These are phyloP conservation scores for Acrocera orbiculus DNA, from an alignment of 2,888 invertebrate genomes.

Conservation along the genomic window DNA sequence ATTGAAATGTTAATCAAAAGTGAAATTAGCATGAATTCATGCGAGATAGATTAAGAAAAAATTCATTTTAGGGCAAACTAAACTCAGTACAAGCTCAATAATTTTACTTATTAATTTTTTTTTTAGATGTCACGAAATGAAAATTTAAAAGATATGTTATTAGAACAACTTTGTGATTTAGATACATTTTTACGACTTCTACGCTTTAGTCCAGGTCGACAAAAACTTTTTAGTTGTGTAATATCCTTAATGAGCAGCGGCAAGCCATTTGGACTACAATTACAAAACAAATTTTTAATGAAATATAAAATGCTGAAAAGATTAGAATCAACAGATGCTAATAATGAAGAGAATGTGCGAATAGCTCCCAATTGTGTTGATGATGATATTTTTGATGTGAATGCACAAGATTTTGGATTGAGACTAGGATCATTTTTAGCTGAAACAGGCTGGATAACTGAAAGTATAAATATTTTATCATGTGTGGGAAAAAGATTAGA, in stretches of 20 bases:
- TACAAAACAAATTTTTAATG: slow-evolving; percentile 19
- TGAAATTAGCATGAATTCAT: too few species aligned
- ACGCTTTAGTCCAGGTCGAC: slow-evolving; percentile 23
- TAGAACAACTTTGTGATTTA: slow-evolving; percentile 25
- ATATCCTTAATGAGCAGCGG: slow-evolving; percentile 22
- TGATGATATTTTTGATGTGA: slow-evolving; percentile 15
- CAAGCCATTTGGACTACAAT: slow-evolving; percentile 20
- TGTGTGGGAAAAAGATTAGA: slow-evolving; percentile 49
- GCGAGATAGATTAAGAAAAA: too few species aligned
- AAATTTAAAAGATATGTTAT: slow-evolving; percentile 21
- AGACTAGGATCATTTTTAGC: slow-evolving; percentile 57
- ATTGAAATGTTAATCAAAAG: too few species aligned
- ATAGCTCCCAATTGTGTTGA: slow-evolving; percentile 10
- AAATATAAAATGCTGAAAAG: slow-evolving; percentile 15
- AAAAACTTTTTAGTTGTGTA: slow-evolving; percentile 25
- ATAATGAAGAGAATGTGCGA: slow-evolving; percentile 8
- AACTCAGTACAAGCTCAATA: too few species aligned
- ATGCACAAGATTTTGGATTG: slow-evolving; percentile 24
- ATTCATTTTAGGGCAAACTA: too few species aligned
- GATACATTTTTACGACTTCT: slow-evolving; percentile 24
- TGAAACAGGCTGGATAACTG: slow-evolving; percentile 75
- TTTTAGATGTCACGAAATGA: slow-evolving; percentile 23
- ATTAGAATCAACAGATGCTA: slow-evolving; percentile 6
- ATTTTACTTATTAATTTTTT: too few species aligned
- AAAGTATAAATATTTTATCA: slow-evolving; percentile 54